These are phyloP conservation scores for Bombus impatiens DNA, from an alignment of 1,140 invertebrate genomes.

Conservation along the genomic window DNA sequence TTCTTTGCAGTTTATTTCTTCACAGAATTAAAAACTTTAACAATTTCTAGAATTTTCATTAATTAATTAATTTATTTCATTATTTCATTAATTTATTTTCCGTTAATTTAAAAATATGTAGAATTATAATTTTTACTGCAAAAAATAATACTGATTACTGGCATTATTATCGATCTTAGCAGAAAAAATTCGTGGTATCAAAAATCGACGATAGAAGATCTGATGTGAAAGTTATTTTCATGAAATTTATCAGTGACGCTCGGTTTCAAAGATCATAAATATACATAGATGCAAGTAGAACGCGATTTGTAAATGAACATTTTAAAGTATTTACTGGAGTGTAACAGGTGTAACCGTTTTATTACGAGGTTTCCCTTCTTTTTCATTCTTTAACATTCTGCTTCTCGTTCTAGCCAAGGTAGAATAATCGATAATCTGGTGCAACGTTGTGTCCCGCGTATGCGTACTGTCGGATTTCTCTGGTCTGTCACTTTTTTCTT, in stretches of 20 bases:
- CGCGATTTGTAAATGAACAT: slow-evolving; percentile 43
- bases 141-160: neutral
- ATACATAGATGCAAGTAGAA: slow-evolving; percentile 45
- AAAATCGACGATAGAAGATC: neutral
- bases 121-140: neutral
- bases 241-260: neutral
- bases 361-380: slow-evolving; percentile 51
- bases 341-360: slow-evolving; percentile 63
- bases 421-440: slow-evolving; percentile 69
- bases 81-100: too few species aligned
- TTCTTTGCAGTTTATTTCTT: neutral
- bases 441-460: slow-evolving; percentile 48
- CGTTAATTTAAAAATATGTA: neutral
- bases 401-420: neutral
- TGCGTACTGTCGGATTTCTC: slow-evolving; percentile 59
- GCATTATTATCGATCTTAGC: neutral
- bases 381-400: slow-evolving; percentile 3
- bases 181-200: neutral
- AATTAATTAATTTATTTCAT: too few species aligned
- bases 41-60: neutral
- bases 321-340: slow-evolving; percentile 44
- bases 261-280: neutral
- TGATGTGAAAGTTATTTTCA: slow-evolving; percentile 1
- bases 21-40: neutral
- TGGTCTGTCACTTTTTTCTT: neutral